Conservation (phyloP, 1,140 invertebrate species). For the Bactericera cockerelli region DNA sequence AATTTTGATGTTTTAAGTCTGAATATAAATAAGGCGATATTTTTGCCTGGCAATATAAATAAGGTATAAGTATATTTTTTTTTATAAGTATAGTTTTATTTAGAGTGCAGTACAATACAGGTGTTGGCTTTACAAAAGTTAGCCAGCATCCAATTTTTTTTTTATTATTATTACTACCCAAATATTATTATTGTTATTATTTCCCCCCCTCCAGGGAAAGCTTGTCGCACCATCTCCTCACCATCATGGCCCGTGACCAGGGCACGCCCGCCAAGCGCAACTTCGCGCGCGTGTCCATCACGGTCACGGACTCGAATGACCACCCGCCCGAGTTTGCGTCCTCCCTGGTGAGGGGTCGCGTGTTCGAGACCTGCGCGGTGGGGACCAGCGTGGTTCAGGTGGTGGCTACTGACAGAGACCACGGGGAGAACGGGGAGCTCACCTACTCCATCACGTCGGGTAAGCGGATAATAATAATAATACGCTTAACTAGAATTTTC, state of each 20-base stretch:
- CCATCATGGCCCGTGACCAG: constrained; percentile 78
- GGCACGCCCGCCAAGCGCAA: constrained; percentile 71
- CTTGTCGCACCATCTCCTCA: constrained; percentile 65
- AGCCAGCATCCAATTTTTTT: too few relatives aligned
- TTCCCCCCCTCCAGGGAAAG: constrained; percentile 53
- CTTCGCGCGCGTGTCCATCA: constrained; percentile 64
- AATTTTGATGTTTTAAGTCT: too few relatives aligned
- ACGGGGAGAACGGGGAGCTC: constrained; percentile 62
- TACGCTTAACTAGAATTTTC: background rate
- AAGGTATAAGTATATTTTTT: too few relatives aligned
- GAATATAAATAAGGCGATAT: too few relatives aligned
- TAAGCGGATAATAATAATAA: constrained; percentile 21
- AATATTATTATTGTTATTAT: too few relatives aligned
- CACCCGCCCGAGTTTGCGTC: constrained; percentile 68
- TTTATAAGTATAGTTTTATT: too few relatives aligned
- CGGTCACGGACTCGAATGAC: constrained; percentile 78
- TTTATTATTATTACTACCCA: too few relatives aligned
- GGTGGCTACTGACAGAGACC: constrained; percentile 61
- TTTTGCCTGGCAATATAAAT: too few relatives aligned
- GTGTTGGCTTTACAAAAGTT: too few relatives aligned
- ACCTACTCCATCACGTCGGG: constrained; percentile 65
- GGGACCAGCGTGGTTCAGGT: constrained; percentile 56
- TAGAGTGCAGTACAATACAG: too few relatives aligned
- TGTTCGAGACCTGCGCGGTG: constrained; percentile 55
- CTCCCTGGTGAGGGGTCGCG: constrained; percentile 53